Evolutionary conservation across 2,888 invertebrate species (phyloP).

Genomic region (Gastracanthus pulcherrimus): DNA sequence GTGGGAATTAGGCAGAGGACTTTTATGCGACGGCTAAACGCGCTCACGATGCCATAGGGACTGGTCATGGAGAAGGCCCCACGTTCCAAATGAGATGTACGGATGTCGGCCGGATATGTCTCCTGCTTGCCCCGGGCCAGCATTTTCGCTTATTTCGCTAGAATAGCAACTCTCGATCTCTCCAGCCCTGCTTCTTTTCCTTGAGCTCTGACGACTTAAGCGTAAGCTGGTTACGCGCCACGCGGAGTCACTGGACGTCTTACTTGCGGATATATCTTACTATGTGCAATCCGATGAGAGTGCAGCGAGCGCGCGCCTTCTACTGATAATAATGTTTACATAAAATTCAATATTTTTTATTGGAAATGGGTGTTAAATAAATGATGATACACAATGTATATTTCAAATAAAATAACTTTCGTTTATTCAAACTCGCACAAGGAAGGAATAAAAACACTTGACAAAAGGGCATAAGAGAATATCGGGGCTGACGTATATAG

Average conservation of each 20-base stretch:
- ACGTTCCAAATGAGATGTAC: slow-evolving; percentile 46
- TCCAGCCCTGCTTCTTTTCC: not conserved
- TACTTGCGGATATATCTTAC: not conserved
- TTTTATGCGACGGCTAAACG: slow-evolving; percentile 61
- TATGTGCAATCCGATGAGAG: slow-evolving; percentile 10
- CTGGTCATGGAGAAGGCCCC: slow-evolving; percentile 58
- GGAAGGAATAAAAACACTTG: too few species aligned
- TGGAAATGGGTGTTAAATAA: not conserved
- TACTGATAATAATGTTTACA: not conserved
- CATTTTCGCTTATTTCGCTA: not conserved
- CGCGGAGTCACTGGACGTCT: slow-evolving; percentile 25
- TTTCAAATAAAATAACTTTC: too few species aligned
- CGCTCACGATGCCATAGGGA: slow-evolving; percentile 49
- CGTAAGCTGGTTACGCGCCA: slow-evolving; percentile 51
- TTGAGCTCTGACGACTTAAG: slow-evolving; percentile 41
- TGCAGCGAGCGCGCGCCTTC: not conserved
- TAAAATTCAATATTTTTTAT: not conserved
- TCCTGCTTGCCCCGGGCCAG: not conserved
- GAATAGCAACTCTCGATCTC: not conserved
- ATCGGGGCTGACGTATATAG: too few species aligned
- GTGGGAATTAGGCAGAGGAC: slow-evolving; percentile 66
- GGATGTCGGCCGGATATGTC: not conserved
- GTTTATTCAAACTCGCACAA: too few species aligned
- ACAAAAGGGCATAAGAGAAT: too few species aligned
- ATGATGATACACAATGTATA: too few species aligned